Percentiles rank a stretch among this genome's conserved stretches.
These are phyloP conservation scores for Leptinotarsa haldemani DNA, from an alignment of 2,888 invertebrate species.

Conservation along the genomic window DNA sequence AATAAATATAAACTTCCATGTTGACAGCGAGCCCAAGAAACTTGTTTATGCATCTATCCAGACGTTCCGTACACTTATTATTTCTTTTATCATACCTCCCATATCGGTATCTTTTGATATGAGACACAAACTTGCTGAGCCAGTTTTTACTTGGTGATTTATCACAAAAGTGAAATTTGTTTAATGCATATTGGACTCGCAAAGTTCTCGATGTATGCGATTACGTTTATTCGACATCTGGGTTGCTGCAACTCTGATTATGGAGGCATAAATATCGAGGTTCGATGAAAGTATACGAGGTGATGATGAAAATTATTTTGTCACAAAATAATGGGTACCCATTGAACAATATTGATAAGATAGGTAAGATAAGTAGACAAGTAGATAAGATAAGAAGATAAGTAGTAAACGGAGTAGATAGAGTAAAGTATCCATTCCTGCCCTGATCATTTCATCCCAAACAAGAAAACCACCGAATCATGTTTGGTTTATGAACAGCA, in stretches of 20 bases:
- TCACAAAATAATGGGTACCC: no score
- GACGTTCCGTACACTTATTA: neutral
- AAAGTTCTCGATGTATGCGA: constrained; percentile 1
- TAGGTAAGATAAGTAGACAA: no score
- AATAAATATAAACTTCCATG: neutral
- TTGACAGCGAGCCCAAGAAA: neutral
- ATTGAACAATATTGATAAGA: no score
- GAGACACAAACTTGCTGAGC: neutral
- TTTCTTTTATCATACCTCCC: constrained; percentile 2
- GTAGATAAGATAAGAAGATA: no score
- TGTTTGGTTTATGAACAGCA: no score
- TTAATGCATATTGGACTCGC: constrained; percentile 10
- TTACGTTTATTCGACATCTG: constrained; percentile 7
- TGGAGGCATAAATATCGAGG: neutral
- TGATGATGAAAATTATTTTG: neutral
- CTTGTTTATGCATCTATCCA: neutral
- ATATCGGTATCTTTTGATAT: constrained; percentile 10
- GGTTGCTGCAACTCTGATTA: constrained; percentile 2
- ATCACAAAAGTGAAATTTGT: constrained; percentile 26
- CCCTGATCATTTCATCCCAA: no score
- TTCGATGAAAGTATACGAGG: neutral
- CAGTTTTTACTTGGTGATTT: constrained; percentile 8
- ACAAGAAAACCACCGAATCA: no score
- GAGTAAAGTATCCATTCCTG: no score
- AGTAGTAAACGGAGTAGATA: no score